These are phyloP conservation scores for Tragulus kanchil DNA, from an alignment of 2,113 vertebrate genomes.

Conservation along the genomic window DNA sequence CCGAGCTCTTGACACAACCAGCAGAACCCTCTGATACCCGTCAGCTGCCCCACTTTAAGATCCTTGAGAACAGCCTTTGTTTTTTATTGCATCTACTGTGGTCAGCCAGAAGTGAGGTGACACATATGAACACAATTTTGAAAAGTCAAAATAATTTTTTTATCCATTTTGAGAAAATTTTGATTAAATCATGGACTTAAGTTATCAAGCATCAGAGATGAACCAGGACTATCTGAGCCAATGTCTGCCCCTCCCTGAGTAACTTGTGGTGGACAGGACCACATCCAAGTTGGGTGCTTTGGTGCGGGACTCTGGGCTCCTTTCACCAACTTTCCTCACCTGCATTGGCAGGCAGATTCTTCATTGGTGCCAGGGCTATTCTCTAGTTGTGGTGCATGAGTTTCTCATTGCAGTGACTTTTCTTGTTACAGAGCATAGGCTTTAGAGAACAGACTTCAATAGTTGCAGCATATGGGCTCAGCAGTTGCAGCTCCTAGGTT, in stretches of 20 bases:
- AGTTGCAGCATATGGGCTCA: neutral
- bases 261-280: neutral
- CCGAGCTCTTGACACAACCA: too few relatives aligned
- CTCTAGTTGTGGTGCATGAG: neutral
- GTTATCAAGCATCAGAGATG: neutral
- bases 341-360: neutral
- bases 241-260: too few relatives aligned
- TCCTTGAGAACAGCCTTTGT: neutral
- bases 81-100: neutral
- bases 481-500: neutral
- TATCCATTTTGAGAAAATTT: neutral
- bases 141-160: slow-evolving; percentile 2
- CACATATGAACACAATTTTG: neutral
- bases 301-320: neutral
- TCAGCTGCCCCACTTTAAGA: neutral
- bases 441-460: accelerated
- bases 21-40: neutral
- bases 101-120: neutral
- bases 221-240: neutral
- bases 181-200: neutral
- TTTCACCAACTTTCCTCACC: neutral
- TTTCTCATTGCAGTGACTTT: neutral
- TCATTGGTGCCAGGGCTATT: neutral
- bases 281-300: neutral
- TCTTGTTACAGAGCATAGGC: neutral